Base-by-base conservation (phyloP, 2,888 invertebrate species). In the Hirtodrosophila duncani region DNA sequence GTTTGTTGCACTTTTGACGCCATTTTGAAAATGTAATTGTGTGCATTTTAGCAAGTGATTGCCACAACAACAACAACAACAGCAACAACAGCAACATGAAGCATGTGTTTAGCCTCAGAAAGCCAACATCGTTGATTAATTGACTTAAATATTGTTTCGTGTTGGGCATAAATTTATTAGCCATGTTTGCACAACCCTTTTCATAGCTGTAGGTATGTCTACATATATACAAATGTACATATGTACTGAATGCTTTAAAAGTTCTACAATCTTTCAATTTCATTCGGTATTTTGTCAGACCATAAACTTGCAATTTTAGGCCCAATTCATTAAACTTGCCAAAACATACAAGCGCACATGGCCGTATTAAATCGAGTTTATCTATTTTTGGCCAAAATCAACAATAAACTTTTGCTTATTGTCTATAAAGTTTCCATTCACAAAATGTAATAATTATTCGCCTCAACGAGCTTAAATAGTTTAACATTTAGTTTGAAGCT, bases 1-100 rank as follows among this genome's bases (percentile, higher is more conserved):
- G 38, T 66, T 37, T 48, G 50, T 44, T 64, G 67, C 68, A 68
- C 60, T 74, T 79, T 67, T 74, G 74, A 68, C 83, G 83, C 84
- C 83, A 83, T 83, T 83, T 83, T 83, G 75, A 62, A 82, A 82
- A 68, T 67, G 64, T 66, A 71, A 74, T 82, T 74, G 81, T 63
- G 67, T 71, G 70, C 64, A 77, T 45, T 67, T 61, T 52, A 56
- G 60, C 62, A 65, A 60, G 61, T 63, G 55, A 56, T 58, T 63
- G 66, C 63, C 46, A 16, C 30, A 30, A 52, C 31, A 11, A 13
- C 34, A 44, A 36, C 33, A 20, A 39, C 50, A 27, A 24, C n/a
- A 41, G 20, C 11, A 30, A 29, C 18, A 30, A 42, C 33, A 30
- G 10, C 23, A 18, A 9, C n/a, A 8, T 17, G 6, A 33, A 20